Evolutionary conservation across 1,140 invertebrate species (phyloP), one percentile per base, ranked within the genome.

Genomic region (Dysdera silvatica): DNA sequence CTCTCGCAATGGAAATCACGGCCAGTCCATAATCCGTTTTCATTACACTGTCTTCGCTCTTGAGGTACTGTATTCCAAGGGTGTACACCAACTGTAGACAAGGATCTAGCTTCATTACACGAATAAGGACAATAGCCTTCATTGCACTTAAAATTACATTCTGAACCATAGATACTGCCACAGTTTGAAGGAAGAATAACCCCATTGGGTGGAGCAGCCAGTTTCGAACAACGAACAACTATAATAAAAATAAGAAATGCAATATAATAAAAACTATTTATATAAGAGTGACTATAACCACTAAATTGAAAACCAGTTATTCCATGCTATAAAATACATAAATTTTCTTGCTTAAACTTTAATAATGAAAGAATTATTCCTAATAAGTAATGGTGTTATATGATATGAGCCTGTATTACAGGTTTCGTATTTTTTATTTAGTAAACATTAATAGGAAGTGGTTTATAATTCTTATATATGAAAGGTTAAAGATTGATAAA

Each of bases 91-190:
- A 18, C 16, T 12, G 1, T 24, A 51, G 3, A 5, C 20, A 20
- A 4, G 4, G 26, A 6, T 16, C 28, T n/a, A 41, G n/a, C 28
- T 48, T 20, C 3, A 8, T 54, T 23, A 40, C 62, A 65, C 4
- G 56, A 65, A 31, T 33, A 59, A 6, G 62, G 62, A 54, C 62
- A 65, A n/a, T 24, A 59, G 8, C 62, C 62, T 47, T 65, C 55
- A 12, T 47, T 52, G 31, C 62, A 65, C 48, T 54, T 58, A 4
- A 65, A 43, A 23, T 35, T 29, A 23, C 62, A 65, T 2, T 31
- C 23, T 12, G 37, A 29, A n/a, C 53, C 45, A 48, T 35, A 65
- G 4, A 26, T 51, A 37, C 53, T 37, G 7, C 23, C 18, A n/a
- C 62, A 65, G 12, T 59, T 41, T 2, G 47, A 16, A 18, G 62